phyloP scores from a whole-genome alignment of 2,797 vertebrate species.

The Chromobotia macracanthus region DNA sequence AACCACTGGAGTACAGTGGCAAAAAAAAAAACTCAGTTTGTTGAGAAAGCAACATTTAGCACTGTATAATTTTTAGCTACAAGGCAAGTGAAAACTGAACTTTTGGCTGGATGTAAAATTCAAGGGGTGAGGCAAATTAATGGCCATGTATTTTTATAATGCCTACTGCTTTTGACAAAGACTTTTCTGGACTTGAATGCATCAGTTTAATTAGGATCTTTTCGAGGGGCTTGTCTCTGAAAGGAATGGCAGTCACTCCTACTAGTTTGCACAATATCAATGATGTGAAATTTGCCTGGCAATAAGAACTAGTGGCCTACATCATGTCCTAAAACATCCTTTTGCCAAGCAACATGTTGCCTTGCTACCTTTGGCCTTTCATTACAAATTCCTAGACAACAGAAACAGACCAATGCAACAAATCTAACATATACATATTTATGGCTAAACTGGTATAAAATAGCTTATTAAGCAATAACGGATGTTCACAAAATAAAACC shows the following conservation, averaged over 20 bases:
- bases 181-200: background rate
- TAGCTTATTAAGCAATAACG: conserved; percentile 81
- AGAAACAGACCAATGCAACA: conserved; percentile 38
- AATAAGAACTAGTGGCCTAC: conserved; percentile 28
- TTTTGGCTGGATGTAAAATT: conserved; percentile 30
- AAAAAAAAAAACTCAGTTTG: background rate
- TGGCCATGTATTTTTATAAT: background rate
- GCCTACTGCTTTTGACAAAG: background rate
- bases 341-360: background rate
- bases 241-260: conserved; percentile 3
- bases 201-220: background rate
- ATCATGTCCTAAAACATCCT: conserved; percentile 33
- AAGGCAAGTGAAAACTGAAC: conserved; percentile 73
- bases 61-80: conserved; percentile 56
- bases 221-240: background rate
- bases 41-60: conserved; percentile 27
- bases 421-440: conserved; percentile 54
- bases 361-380: conserved; percentile 31
- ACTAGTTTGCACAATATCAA: conserved; percentile 49
- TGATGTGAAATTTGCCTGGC: conserved; percentile 41
- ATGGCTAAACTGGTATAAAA: conserved; percentile 66
- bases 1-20: background rate
- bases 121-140: background rate
- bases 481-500: conserved; percentile 69
- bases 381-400: conserved; percentile 43